Conservation (phyloP, 2,113 vertebrate genomes). For the Ammodytes marinus region DNA sequence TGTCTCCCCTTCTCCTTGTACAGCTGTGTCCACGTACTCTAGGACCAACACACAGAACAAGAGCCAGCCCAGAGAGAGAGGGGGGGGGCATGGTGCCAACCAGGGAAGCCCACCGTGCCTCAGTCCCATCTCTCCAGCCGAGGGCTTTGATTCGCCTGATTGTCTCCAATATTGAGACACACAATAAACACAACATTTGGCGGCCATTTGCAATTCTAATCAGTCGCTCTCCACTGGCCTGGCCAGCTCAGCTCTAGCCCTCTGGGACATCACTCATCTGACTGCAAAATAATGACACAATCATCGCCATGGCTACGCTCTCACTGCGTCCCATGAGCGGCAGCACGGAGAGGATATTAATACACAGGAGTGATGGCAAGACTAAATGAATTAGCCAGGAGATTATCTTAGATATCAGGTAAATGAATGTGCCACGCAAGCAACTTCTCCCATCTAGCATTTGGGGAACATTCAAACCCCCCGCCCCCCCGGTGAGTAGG, state of each 20-base stretch:
- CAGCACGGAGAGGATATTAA: slow-evolving; percentile 76
- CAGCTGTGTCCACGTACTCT: slow-evolving; percentile 78
- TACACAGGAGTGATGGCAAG: slow-evolving; percentile 72
- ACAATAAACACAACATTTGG: slow-evolving; percentile 85
- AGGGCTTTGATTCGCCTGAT: slow-evolving; percentile 85
- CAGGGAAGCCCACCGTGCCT: slow-evolving; percentile 81
- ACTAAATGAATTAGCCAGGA: slow-evolving; percentile 83
- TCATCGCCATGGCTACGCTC: slow-evolving; percentile 83
- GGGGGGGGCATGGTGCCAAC: slow-evolving; percentile 65
- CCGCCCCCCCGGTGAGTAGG: slow-evolving; percentile 13
- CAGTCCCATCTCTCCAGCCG: slow-evolving; percentile 81
- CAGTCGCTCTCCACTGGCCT: slow-evolving; percentile 78
- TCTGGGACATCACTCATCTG: slow-evolving; percentile 84
- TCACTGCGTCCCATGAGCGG: slow-evolving; percentile 69
- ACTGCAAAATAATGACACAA: slow-evolving; percentile 84
- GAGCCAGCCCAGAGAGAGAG: slow-evolving; percentile 30
- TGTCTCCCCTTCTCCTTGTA: slow-evolving; percentile 55
- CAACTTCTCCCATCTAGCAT: slow-evolving; percentile 48
- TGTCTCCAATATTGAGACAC: slow-evolving; percentile 85
- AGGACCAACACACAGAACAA: slow-evolving; percentile 55
- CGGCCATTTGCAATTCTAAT: slow-evolving; percentile 85
- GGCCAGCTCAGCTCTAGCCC: slow-evolving; percentile 79
- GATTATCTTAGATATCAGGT: slow-evolving; percentile 78
- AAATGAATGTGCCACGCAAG: slow-evolving; percentile 78
- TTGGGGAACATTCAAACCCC: slow-evolving; percentile 20